A percentile compares a stretch with the other conserved stretches of the same genome.
phyloP scores from a whole-genome alignment of 2,797 vertebrate genomes.

The Masticophis lateralis region DNA sequence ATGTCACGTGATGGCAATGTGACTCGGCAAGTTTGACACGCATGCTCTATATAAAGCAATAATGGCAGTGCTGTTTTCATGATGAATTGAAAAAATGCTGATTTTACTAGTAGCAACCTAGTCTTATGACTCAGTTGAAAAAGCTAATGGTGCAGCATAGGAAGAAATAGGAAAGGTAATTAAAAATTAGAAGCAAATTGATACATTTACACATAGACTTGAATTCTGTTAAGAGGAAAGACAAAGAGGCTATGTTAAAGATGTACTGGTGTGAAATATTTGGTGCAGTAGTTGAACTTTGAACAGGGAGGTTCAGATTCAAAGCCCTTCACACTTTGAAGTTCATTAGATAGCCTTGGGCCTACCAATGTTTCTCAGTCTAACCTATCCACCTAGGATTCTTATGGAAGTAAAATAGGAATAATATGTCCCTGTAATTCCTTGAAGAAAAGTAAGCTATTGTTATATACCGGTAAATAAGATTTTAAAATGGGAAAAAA shows the following conservation, averaged over 20 bases:
- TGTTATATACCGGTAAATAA: neutral
- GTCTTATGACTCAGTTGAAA: neutral
- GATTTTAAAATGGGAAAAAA: neutral
- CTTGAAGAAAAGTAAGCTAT: neutral
- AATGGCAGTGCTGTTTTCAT: neutral
- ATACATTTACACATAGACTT: neutral
- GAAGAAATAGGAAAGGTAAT: neutral
- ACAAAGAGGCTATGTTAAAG: neutral
- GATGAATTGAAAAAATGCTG: neutral
- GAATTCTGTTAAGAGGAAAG: neutral
- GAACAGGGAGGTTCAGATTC: neutral
- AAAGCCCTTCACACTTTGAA: neutral
- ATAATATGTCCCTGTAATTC: neutral
- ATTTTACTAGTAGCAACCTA: neutral
- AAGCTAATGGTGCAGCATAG: neutral
- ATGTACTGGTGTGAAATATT: neutral
- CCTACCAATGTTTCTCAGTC: neutral
- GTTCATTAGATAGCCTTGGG: neutral
- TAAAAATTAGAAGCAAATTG: neutral
- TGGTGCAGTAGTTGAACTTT: neutral
- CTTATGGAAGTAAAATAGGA: neutral
- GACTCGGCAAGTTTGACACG: too few species aligned
- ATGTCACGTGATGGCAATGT: too few species aligned
- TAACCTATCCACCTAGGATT: neutral
- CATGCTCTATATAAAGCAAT: neutral